Evolutionary conservation across 2,797 vertebrate species (phyloP).

Genomic region (Mastacembelus armatus): DNA sequence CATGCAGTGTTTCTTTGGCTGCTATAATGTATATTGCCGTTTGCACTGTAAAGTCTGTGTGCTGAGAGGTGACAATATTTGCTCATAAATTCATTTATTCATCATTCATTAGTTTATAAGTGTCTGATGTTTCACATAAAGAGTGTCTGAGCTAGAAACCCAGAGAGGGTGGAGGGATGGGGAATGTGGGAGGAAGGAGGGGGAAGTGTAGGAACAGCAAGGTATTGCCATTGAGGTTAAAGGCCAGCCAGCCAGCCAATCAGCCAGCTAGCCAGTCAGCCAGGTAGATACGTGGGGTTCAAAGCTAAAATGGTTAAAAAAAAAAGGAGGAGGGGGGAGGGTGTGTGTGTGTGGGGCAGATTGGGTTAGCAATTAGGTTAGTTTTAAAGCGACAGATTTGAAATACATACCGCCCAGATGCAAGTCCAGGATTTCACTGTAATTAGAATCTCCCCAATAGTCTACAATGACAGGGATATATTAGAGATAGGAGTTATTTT

Average conservation of each 20-base stretch:
- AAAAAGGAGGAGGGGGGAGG: slow-evolving; percentile 6
- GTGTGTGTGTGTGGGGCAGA: too few species aligned
- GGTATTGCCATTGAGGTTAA: slow-evolving; percentile 52
- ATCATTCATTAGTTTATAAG: slow-evolving; percentile 63
- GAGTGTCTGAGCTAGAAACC: slow-evolving; percentile 53
- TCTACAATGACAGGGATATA: slow-evolving; percentile 99
- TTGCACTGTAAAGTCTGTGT: background rate
- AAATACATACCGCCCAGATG: slow-evolving; percentile 99
- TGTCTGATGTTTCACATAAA: slow-evolving; percentile 66
- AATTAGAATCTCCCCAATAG: slow-evolving; percentile 99
- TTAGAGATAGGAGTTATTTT: slow-evolving; percentile 94
- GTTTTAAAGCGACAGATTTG: slow-evolving; percentile 89
- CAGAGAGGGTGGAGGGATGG: slow-evolving; percentile 13
- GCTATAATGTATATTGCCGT: background rate
- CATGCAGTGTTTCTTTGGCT: background rate
- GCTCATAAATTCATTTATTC: slow-evolving; percentile 50
- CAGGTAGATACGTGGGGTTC: slow-evolving; percentile 47
- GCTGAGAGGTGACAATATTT: slow-evolving; percentile 41
- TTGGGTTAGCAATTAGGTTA: slow-evolving; percentile 87
- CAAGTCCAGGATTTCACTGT: slow-evolving; percentile 99
- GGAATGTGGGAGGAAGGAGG: background rate
- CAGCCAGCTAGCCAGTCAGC: slow-evolving; percentile 39
- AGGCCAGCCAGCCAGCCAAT: slow-evolving; percentile 41
- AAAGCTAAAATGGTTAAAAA: slow-evolving; percentile 61
- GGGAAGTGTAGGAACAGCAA: slow-evolving; percentile 23